Evolutionary conservation across 2,888 invertebrate species (phyloP).

Genomic region (Celastrina argiolus): DNA sequence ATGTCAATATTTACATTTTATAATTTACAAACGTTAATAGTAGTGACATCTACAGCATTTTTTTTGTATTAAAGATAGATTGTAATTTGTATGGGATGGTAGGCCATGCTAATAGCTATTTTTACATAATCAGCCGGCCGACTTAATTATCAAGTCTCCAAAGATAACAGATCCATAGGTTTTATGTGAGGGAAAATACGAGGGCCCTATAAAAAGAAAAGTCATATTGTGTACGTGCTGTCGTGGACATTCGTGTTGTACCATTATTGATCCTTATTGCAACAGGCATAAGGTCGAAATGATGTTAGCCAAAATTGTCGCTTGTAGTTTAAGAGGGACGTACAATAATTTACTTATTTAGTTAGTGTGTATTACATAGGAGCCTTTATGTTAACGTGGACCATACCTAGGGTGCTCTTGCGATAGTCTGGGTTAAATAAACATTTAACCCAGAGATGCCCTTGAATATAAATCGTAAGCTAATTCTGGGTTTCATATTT

Average conservation of each 20-base stretch:
- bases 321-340: neutral
- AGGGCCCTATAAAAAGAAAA: conserved; percentile 2
- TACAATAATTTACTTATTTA: conserved; percentile 3
- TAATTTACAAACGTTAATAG: too few species aligned
- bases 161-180: conserved; percentile 5
- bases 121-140: too few species aligned
- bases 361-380: conserved; percentile 5
- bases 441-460: too few species aligned
- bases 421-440: too few species aligned
- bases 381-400: conserved; percentile 1
- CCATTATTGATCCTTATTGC: neutral
- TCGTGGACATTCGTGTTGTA: neutral
- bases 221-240: neutral
- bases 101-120: too few species aligned
- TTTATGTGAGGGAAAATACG: conserved; percentile 2
- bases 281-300: neutral
- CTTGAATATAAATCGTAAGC: neutral
- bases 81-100: too few species aligned
- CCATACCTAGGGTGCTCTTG: too few species aligned
- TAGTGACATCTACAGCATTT: too few species aligned
- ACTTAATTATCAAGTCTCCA: neutral
- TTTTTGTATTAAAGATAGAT: too few species aligned
- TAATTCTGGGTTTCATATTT: too few species aligned
- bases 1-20: too few species aligned
- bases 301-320: neutral